Evolutionary conservation across 2,797 vertebrate species (phyloP).

Genomic region (Oreochromis grahami): DNA sequence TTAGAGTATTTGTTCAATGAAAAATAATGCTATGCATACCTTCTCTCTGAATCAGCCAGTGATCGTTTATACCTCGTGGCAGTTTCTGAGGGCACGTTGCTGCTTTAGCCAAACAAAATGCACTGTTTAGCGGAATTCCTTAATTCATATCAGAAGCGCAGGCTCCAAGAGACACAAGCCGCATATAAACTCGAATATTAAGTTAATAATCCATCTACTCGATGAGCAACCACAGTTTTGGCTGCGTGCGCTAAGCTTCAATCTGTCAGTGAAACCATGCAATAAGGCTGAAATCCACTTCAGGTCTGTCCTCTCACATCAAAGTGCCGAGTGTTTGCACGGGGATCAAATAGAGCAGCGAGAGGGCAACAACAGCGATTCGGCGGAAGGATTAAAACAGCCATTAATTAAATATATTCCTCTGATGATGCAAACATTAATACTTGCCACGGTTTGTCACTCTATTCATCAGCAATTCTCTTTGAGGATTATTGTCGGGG

Average conservation of each 20-base stretch:
- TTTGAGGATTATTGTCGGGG: slow-evolving; percentile 73
- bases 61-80: slow-evolving; percentile 12
- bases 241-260: slow-evolving; percentile 27
- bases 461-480: slow-evolving; percentile 73
- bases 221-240: background rate
- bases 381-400: slow-evolving; percentile 61
- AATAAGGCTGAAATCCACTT: slow-evolving; percentile 64
- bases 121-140: background rate
- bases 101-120: slow-evolving; percentile 6
- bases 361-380: slow-evolving; percentile 66
- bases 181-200: slow-evolving; percentile 12
- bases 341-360: slow-evolving; percentile 69
- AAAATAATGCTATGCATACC: slow-evolving; percentile 24
- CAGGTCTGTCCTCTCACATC: slow-evolving; percentile 59
- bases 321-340: slow-evolving; percentile 71
- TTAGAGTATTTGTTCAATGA: slow-evolving; percentile 33
- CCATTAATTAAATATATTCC: slow-evolving; percentile 77
- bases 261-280: slow-evolving; percentile 53
- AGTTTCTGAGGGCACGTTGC: slow-evolving; percentile 8
- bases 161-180: slow-evolving; percentile 18
- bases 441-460: slow-evolving; percentile 58
- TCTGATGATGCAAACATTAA: slow-evolving; percentile 64
- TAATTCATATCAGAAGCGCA: background rate
- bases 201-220: slow-evolving; percentile 35
- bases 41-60: slow-evolving; percentile 14